Conservation (phyloP, 2,113 vertebrate species). For the Cervus canadensis region DNA sequence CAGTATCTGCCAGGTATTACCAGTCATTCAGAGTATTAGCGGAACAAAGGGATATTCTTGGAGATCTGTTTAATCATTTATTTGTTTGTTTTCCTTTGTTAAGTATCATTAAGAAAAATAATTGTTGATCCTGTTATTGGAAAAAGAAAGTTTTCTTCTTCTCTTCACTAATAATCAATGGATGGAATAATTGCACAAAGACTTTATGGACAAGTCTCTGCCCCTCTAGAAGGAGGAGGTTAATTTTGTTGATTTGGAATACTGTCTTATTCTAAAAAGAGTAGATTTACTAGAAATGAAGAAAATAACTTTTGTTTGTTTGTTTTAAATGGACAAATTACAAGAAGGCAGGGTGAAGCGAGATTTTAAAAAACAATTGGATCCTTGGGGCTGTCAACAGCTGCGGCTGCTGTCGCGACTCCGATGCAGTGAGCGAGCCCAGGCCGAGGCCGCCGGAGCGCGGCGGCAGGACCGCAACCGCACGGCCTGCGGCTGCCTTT, state of each 20-base stretch:
- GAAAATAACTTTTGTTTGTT: not conserved
- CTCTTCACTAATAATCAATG: not conserved
- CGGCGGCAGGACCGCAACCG: rapidly evolving
- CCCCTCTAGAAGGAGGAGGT: not conserved
- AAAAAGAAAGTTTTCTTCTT: not conserved
- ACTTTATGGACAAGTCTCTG: not conserved
- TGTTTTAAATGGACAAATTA: not conserved
- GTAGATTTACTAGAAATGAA: not conserved
- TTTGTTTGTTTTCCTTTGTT: not conserved
- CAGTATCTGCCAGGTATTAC: not conserved
- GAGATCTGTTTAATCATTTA: not conserved
- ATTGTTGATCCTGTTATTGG: not conserved
- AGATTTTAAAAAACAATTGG: not conserved
- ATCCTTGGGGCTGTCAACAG: not conserved
- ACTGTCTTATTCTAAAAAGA: not conserved
- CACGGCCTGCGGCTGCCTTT: not conserved
- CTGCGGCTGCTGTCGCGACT: rapidly evolving
- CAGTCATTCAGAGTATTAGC: not conserved
- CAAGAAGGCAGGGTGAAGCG: not conserved
- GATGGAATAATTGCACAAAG: not conserved
- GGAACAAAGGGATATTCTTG: not conserved
- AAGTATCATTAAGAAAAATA: not conserved
- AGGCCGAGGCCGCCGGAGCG: not conserved
- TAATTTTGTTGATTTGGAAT: not conserved
- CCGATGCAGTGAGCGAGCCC: not conserved